phyloP scores from a whole-genome alignment of 2,113 vertebrate species.

The Myrmophylax atrothorax region DNA sequence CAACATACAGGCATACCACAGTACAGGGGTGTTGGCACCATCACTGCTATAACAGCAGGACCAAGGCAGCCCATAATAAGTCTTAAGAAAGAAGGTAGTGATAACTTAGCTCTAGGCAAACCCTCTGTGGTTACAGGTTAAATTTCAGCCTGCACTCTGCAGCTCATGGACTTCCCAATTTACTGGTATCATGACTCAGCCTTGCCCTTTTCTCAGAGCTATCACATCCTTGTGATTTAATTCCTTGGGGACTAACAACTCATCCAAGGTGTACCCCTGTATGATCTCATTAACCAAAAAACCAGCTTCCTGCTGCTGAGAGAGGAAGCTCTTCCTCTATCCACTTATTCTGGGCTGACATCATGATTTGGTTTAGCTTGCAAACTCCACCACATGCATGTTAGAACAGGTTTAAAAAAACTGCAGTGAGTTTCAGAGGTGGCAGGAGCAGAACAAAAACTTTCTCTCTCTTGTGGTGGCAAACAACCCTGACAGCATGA shows the following conservation, averaged over 20 bases:
- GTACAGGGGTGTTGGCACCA: neutral
- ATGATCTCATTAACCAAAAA: neutral
- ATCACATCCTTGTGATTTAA: neutral
- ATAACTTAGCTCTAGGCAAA: neutral
- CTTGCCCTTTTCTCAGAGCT: neutral
- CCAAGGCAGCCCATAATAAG: neutral
- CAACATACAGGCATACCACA: accelerated
- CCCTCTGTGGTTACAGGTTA: neutral
- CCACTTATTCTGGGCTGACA: neutral
- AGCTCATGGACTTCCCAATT: neutral
- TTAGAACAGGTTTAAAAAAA: neutral
- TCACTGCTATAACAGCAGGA: neutral
- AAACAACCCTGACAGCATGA: neutral
- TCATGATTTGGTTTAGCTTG: neutral
- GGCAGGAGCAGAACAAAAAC: neutral
- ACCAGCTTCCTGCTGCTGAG: neutral
- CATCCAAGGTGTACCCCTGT: neutral
- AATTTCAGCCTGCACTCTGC: neutral
- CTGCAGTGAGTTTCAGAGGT: neutral
- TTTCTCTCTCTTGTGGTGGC: neutral
- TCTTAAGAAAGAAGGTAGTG: neutral
- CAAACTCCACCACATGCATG: accelerated
- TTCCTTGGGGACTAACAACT: neutral
- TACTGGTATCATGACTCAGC: neutral
- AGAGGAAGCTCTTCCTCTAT: neutral